Conservation (phyloP, 2,797 vertebrate genomes). For the Loris lydekkerianus region DNA sequence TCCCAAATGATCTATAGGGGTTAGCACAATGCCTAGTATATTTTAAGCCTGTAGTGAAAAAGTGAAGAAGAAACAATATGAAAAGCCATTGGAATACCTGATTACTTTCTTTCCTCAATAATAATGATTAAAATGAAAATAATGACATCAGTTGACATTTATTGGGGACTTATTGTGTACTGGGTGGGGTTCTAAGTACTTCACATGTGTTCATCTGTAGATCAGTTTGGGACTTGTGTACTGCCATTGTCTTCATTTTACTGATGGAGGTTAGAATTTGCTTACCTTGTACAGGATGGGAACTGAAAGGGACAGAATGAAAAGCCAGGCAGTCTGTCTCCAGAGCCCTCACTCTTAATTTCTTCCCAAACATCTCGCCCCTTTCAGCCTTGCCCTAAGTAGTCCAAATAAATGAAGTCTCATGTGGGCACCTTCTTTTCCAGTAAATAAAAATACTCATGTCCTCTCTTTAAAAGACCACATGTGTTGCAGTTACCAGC, state of each 20-base stretch:
- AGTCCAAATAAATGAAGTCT: constrained; percentile 63
- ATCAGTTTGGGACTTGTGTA: background rate
- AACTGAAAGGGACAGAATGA: background rate
- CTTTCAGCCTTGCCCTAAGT: background rate
- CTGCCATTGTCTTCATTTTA: background rate
- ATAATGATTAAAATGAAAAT: background rate
- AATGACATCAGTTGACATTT: background rate
- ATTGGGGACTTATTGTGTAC: background rate
- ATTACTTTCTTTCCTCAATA: constrained; percentile 7
- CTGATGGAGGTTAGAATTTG: background rate
- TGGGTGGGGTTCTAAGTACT: background rate
- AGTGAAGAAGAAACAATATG: background rate
- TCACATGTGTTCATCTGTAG: background rate
- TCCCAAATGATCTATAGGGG: background rate
- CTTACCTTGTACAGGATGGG: background rate
- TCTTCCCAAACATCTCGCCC: constrained; percentile 50
- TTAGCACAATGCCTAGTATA: background rate
- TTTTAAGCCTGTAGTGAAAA: background rate
- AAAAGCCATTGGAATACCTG: constrained; percentile 26
- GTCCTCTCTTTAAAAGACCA: constrained; percentile 68
- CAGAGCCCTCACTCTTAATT: constrained; percentile 24
- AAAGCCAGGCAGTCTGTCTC: constrained; percentile 46
- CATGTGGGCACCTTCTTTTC: background rate
- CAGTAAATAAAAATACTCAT: constrained; percentile 59
- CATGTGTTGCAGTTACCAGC: constrained; percentile 64